Evolutionary conservation across 2,888 invertebrate species (phyloP), one percentile per base, ranked within the genome.

Genomic region (Flexamia atlantica): DNA sequence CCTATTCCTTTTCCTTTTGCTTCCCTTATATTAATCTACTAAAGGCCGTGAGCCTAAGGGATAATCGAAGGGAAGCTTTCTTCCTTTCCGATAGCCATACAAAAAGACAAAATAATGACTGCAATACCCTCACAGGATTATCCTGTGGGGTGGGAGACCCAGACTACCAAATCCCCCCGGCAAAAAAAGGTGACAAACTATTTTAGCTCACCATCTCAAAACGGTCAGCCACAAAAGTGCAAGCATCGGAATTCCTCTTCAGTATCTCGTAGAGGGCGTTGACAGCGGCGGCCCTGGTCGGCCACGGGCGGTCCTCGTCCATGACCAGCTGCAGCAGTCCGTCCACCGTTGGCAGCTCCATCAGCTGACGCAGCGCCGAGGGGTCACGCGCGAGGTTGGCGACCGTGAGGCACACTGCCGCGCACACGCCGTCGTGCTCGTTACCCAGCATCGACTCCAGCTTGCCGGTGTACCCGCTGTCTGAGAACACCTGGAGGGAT

Each of bases 401-500:
- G 10, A 83, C 25, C 0, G 53, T 23, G 40, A 17, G 40, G 46
- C 82, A 83, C 7, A 57, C 82, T 36, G 82, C 53, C 9, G 23
- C 5, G 10, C 72, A 32, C 28, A 83, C 12, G 10, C 72, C 82
- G 28, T 32, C 32, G 60, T 36, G 36, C 36, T 74, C 57, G n/a
- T 83, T 74, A 12, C 14, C 17, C 53, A 83, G 20, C 53, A 74
- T 83, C 0, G 25, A 17, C 14, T 50, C 57, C 25, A 83, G 32
- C 20, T 53, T 32, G 36, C 53, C 10, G 5, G 70, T 20, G 4
- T 40, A 28, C 4, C 74, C 82, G 23, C 74, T 83, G 20, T 83
- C 74, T 5, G 50, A 23, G 14, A 83, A 72, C 28, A 74, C 74
- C 82, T 83, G 68, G 32, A 81, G 36, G 9, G 9, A 36, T 36